These are phyloP conservation scores for Nipponia nippon DNA, from an alignment of 2,113 vertebrate species.

Conservation along the genomic window DNA sequence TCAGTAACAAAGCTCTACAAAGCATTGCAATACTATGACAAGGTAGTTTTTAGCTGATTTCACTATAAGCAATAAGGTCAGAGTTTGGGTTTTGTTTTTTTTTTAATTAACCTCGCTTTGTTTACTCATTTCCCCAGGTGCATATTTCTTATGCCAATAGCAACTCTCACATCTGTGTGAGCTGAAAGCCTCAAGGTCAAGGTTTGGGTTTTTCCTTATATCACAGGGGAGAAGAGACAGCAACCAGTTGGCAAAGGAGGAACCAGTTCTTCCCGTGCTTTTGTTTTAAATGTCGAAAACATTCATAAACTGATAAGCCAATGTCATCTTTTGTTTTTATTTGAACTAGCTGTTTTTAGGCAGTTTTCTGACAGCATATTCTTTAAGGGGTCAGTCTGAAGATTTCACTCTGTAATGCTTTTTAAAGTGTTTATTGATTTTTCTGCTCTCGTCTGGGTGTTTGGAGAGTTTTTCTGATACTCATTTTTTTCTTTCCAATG, in stretches of 20 bases:
- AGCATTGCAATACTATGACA: not conserved
- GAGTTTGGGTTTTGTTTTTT: not conserved
- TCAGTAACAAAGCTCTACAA: not conserved
- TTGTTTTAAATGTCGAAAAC: not conserved
- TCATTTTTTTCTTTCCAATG: not conserved
- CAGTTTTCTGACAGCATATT: not conserved
- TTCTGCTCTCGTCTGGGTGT: not conserved
- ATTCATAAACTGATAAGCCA: not conserved
- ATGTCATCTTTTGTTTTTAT: not conserved
- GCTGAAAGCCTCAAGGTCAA: not conserved
- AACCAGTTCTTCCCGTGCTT: not conserved
- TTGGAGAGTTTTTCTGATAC: not conserved
- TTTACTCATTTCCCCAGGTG: not conserved
- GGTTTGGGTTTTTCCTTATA: not conserved
- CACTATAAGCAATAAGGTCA: not conserved
- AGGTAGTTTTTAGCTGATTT: not conserved
- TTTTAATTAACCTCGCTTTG: not conserved
- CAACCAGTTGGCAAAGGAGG: not conserved
- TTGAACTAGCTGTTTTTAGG: not conserved
- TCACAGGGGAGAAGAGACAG: not conserved
- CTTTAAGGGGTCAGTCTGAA: not conserved
- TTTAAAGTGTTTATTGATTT: constrained; percentile 3
- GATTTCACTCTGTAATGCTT: not conserved
- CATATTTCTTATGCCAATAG: not conserved
- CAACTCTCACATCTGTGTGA: not conserved